phyloP scores from a whole-genome alignment of 2,888 invertebrate species.

The Sthenelais limicola region DNA sequence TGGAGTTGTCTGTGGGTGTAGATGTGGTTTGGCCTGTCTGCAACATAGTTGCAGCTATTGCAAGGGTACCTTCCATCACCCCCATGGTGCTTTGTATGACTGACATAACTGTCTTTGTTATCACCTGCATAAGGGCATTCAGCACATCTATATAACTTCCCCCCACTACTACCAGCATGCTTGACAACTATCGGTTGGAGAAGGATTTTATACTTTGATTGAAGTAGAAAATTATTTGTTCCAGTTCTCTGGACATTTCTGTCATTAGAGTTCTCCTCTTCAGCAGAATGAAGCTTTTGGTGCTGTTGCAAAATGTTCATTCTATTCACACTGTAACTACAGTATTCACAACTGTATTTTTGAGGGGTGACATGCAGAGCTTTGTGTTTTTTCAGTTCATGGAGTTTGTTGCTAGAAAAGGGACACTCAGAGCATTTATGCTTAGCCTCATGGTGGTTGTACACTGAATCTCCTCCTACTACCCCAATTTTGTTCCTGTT shows the following conservation, averaged over 20 bases:
- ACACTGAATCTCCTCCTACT: not conserved
- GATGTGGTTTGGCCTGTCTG: slow-evolving; percentile 40
- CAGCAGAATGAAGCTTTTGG: slow-evolving; percentile 13
- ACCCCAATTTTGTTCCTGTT: not conserved
- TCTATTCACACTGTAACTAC: slow-evolving; percentile 41
- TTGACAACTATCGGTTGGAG: too few relatives aligned
- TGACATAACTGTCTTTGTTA: slow-evolving; percentile 51
- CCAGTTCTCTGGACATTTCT: too few relatives aligned
- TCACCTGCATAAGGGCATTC: slow-evolving; percentile 55
- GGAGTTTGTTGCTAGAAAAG: slow-evolving; percentile 55
- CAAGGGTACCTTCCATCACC: slow-evolving; percentile 47
- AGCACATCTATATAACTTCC: slow-evolving; percentile 49
- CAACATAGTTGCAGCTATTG: slow-evolving; percentile 42
- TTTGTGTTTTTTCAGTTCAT: slow-evolving; percentile 58
- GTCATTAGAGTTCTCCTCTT: slow-evolving; percentile 52
- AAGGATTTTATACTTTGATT: too few relatives aligned
- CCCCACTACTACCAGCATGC: too few relatives aligned
- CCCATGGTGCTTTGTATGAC: slow-evolving; percentile 51
- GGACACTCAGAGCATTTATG: slow-evolving; percentile 53
- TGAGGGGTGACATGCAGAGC: slow-evolving; percentile 52
- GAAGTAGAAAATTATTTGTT: too few relatives aligned
- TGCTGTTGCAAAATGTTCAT: slow-evolving; percentile 19
- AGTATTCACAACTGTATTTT: slow-evolving; percentile 58
- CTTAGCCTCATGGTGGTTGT: not conserved
- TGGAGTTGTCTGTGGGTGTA: slow-evolving; percentile 42